A percentile compares a stretch with the other conserved stretches of the same genome.
Conservation (phyloP, 1,140 invertebrate genomes). For the Tetranychus cinnabarinus region DNA sequence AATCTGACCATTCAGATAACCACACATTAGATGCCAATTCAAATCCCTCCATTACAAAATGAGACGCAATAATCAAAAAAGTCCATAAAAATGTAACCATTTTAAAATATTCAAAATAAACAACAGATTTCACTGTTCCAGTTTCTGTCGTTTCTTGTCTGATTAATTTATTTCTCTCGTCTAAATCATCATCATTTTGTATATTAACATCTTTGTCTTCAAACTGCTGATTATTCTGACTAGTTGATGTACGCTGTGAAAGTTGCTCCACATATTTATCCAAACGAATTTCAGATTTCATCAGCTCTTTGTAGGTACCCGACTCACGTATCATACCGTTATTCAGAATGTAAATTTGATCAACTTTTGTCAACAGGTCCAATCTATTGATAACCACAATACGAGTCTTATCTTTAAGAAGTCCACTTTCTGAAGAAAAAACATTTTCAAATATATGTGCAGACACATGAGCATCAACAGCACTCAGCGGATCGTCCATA, state of each 20-base stretch:
- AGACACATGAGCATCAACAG: slow-evolving; percentile 85
- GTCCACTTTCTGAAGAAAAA: slow-evolving; percentile 42
- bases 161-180: slow-evolving; percentile 28
- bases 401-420: slow-evolving; percentile 39
- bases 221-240: background rate
- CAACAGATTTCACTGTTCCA: slow-evolving; percentile 5
- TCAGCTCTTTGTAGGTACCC: slow-evolving; percentile 24
- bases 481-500: slow-evolving; percentile 29
- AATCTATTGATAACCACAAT: slow-evolving; percentile 16
- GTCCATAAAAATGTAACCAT: background rate
- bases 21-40: slow-evolving; percentile 19
- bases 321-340: slow-evolving; percentile 30
- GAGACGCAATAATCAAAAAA: slow-evolving; percentile 1
- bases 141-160: slow-evolving; percentile 4
- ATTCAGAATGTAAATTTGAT: slow-evolving; percentile 61
- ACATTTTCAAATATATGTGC: slow-evolving; percentile 86
- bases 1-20: slow-evolving; percentile 19
- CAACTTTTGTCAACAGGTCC: slow-evolving; percentile 51
- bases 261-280: slow-evolving; percentile 18
- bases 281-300: slow-evolving; percentile 17
- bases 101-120: slow-evolving; percentile 5
- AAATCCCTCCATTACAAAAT: slow-evolving; percentile 10
- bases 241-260: background rate
- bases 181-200: background rate
- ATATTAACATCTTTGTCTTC: background rate